A percentile compares a stretch with the other conserved stretches of the same genome.
Conservation (phyloP, 2,113 vertebrate genomes). For the Cyphomyrus discorhynchus region DNA sequence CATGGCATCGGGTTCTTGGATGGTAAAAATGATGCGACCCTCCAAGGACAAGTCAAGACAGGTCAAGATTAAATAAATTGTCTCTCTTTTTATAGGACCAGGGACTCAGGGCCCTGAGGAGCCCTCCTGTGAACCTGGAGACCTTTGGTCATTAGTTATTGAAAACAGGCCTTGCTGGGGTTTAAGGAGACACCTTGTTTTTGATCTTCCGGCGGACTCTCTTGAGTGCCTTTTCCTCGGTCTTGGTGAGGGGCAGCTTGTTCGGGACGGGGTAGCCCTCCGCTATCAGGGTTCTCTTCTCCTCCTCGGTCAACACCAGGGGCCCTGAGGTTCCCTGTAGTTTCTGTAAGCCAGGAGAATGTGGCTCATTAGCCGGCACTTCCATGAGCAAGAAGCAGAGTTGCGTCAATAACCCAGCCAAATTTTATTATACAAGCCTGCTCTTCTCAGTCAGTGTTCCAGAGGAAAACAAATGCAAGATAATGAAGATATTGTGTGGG, state of each 20-base stretch:
- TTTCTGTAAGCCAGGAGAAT: slow-evolving; percentile 63
- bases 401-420: not conserved
- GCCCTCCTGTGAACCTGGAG: not conserved
- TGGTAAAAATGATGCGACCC: not conserved
- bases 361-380: not conserved
- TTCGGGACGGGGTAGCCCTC: slow-evolving; percentile 96
- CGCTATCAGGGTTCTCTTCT: slow-evolving; percentile 89
- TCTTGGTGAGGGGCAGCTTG: slow-evolving; percentile 94
- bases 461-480: not conserved
- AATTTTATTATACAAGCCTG: not conserved
- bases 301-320: slow-evolving; percentile 91
- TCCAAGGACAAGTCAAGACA: not conserved
- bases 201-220: slow-evolving; percentile 95
- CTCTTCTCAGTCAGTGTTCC: not conserved
- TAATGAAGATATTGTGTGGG: not conserved
- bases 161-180: not conserved
- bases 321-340: slow-evolving; percentile 93
- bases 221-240: slow-evolving; percentile 96
- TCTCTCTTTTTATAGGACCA: not conserved
- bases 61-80: not conserved
- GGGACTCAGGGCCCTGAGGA: not conserved
- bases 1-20: not conserved
- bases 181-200: slow-evolving; percentile 75
- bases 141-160: not conserved
- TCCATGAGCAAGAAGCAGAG: not conserved